A percentile compares a stretch with the other conserved stretches of the same genome.
Conservation (phyloP, 2,797 vertebrate genomes). For the Coilia nasus region DNA sequence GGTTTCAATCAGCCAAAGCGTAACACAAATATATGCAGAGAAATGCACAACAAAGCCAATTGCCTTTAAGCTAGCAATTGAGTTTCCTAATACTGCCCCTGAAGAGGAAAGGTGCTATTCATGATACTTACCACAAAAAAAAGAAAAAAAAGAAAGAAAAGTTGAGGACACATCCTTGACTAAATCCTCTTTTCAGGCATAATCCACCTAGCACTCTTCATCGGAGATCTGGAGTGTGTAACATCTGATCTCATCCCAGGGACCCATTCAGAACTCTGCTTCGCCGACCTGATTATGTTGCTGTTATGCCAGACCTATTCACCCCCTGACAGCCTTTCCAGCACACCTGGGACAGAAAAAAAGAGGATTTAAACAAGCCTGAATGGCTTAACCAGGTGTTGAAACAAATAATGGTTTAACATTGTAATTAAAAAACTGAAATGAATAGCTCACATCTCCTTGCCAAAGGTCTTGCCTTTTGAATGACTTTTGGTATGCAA, state of each 20-base stretch:
- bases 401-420: conserved; percentile 89
- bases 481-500: conserved; percentile 82
- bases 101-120: conserved; percentile 88
- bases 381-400: conserved; percentile 88
- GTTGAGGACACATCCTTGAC: conserved; percentile 97
- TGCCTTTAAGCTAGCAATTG: conserved; percentile 94
- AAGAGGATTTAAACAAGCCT: conserved; percentile 83
- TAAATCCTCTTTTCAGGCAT: conserved; percentile 99
- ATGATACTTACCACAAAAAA: conserved; percentile 81
- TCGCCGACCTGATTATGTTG: conserved; percentile 95
- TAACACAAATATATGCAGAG: conserved; percentile 88
- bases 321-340: conserved; percentile 81
- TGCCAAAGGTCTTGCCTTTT: conserved; percentile 79
- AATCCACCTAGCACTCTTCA: conserved; percentile 98
- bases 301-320: conserved; percentile 86
- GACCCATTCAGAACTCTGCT: conserved; percentile 86
- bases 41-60: conserved; percentile 97
- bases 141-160: conserved; percentile 74
- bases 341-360: conserved; percentile 86
- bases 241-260: conserved; percentile 96
- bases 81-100: conserved; percentile 95
- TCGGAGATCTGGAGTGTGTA: conserved; percentile 96
- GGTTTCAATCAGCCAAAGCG: conserved; percentile 84
- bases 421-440: conserved; percentile 84
- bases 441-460: conserved; percentile 81